phyloP scores from a whole-genome alignment of 2,888 invertebrate species.

The Stictocephala bisonia region DNA sequence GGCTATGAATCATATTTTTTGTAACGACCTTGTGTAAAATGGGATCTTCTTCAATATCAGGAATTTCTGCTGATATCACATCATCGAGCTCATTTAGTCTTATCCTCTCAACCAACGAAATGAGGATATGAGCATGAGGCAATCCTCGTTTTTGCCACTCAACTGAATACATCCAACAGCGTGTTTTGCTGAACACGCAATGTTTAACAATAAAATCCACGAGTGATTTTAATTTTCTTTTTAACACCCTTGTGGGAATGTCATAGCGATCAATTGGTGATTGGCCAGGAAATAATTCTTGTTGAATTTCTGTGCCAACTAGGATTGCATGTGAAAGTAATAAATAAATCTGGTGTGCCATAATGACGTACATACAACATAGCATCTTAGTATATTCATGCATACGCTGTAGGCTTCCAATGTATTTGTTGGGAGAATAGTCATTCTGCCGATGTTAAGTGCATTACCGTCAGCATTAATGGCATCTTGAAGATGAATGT shows the following conservation, averaged over 20 bases:
- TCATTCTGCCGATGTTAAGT: slow-evolving; percentile 55
- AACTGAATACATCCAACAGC: slow-evolving; percentile 57
- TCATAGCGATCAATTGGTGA: slow-evolving; percentile 58
- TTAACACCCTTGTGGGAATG: slow-evolving; percentile 49
- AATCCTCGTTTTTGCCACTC: slow-evolving; percentile 48
- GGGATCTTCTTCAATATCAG: slow-evolving; percentile 55
- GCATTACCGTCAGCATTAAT: slow-evolving; percentile 56
- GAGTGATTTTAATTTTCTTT: slow-evolving; percentile 49
- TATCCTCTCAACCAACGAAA: slow-evolving; percentile 47
- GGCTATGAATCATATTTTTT: slow-evolving; percentile 62
- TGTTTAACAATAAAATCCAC: slow-evolving; percentile 48
- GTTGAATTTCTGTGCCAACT: slow-evolving; percentile 59
- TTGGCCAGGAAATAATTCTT: slow-evolving; percentile 51
- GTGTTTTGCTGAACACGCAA: slow-evolving; percentile 49
- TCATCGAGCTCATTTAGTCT: slow-evolving; percentile 44
- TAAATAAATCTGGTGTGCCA: slow-evolving; percentile 58
- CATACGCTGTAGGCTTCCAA: slow-evolving; percentile 59
- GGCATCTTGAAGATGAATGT: slow-evolving; percentile 62
- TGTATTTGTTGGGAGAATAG: slow-evolving; percentile 59
- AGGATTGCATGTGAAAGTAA: slow-evolving; percentile 60
- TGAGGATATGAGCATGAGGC: slow-evolving; percentile 44
- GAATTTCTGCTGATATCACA: slow-evolving; percentile 58
- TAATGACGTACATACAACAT: slow-evolving; percentile 61
- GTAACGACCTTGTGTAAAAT: slow-evolving; percentile 57
- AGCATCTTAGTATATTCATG: slow-evolving; percentile 61